These are phyloP conservation scores for Drosophila birchii DNA, from an alignment of 2,888 invertebrate species.

Conservation along the genomic window DNA sequence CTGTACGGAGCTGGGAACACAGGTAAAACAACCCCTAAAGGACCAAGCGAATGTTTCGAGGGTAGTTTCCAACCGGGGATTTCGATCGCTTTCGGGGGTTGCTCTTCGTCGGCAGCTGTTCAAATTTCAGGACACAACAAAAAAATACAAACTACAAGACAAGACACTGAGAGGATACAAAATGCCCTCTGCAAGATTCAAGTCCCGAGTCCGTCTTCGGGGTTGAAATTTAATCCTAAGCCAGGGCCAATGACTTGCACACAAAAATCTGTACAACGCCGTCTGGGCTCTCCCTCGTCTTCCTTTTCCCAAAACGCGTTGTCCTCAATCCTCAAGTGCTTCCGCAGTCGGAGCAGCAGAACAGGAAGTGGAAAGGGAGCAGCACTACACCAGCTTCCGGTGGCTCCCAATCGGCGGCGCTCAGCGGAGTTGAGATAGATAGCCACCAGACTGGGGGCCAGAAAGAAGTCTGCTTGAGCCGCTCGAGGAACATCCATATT, in stretches of 20 bases:
- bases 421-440: slow-evolving; percentile 9
- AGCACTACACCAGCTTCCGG: slow-evolving; percentile 59
- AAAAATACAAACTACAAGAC: slow-evolving; percentile 38
- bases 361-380: slow-evolving; percentile 61
- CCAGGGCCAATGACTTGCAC: slow-evolving; percentile 52
- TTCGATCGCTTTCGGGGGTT: slow-evolving; percentile 66
- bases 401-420: slow-evolving; percentile 50
- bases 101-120: slow-evolving; percentile 72
- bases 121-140: slow-evolving; percentile 65
- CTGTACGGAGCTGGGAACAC: slow-evolving; percentile 56
- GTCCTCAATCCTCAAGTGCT: slow-evolving; percentile 40
- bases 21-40: slow-evolving; percentile 67
- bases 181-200: slow-evolving; percentile 38
- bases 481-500: slow-evolving; percentile 61
- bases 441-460: slow-evolving; percentile 11
- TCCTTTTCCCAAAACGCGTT: slow-evolving; percentile 42
- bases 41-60: slow-evolving; percentile 32
- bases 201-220: slow-evolving; percentile 26
- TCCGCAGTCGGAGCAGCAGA: slow-evolving; percentile 31
- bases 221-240: slow-evolving; percentile 74
- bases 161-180: slow-evolving; percentile 37
- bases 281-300: slow-evolving; percentile 48
- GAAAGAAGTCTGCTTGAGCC: slow-evolving; percentile 31
- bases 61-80: slow-evolving; percentile 47
- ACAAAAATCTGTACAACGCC: slow-evolving; percentile 57